These are phyloP conservation scores for Kryptolebias marmoratus DNA, from an alignment of 2,113 vertebrate genomes.

Conservation along the genomic window DNA sequence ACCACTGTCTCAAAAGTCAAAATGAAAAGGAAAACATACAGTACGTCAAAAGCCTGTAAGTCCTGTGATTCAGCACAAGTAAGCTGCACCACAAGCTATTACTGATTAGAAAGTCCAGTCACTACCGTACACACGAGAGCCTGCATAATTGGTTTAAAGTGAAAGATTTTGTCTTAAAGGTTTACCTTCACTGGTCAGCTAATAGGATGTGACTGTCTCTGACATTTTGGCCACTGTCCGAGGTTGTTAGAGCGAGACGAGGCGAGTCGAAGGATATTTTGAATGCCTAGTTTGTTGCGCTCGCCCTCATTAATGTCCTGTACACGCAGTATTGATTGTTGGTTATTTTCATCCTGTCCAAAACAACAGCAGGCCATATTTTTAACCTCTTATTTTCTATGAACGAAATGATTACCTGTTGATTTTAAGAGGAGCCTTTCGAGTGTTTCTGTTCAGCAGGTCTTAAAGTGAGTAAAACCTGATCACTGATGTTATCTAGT, in stretches of 20 bases:
- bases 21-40: too few species aligned
- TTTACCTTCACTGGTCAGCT: constrained; percentile 55
- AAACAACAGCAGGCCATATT: background rate
- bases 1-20: too few species aligned
- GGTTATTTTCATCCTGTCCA: background rate
- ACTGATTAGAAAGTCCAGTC: background rate
- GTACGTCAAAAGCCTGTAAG: background rate
- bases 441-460: too few species aligned
- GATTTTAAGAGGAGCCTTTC: too few species aligned
- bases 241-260: constrained; percentile 18
- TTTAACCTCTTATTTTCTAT: background rate
- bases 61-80: background rate
- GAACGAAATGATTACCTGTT: too few species aligned
- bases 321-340: background rate
- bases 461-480: too few species aligned
- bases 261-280: constrained; percentile 16
- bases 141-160: constrained; percentile 67
- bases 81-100: background rate
- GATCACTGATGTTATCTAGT: too few species aligned
- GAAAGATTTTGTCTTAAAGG: constrained; percentile 36
- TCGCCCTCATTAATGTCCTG: constrained; percentile 8
- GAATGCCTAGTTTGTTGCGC: background rate
- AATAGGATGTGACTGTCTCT: constrained; percentile 68
- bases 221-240: constrained; percentile 33
- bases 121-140: background rate